A percentile compares a stretch with the other conserved stretches of the same genome.
Conservation (phyloP, 2,797 vertebrate species). For the Hyperoplus lanceolatus region DNA sequence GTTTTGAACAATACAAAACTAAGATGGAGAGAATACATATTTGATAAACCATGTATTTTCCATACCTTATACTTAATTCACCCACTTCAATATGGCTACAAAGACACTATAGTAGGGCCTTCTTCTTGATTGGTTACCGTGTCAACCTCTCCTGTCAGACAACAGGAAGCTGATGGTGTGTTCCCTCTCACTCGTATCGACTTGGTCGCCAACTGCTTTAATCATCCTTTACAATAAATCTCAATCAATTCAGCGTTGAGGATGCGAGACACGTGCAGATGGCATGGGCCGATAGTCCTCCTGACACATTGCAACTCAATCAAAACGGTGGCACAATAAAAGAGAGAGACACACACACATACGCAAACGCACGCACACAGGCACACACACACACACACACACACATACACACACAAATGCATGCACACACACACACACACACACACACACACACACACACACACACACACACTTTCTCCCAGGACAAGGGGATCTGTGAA, state of each 20-base stretch:
- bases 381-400: no score
- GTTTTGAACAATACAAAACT: no score
- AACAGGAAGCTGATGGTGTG: conserved; percentile 71
- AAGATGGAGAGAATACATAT: background rate
- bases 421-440: no score
- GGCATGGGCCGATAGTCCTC: conserved; percentile 76
- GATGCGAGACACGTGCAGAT: conserved; percentile 77
- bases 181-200: conserved; percentile 67
- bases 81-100: conserved; percentile 13
- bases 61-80: background rate
- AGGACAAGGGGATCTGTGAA: conserved; percentile 68
- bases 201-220: conserved; percentile 64
- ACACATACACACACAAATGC: no score
- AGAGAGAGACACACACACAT: background rate
- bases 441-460: background rate
- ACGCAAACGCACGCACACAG: background rate
- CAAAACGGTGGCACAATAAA: conserved; percentile 69
- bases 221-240: conserved; percentile 81
- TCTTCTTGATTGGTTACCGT: conserved; percentile 48
- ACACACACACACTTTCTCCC: conserved; percentile 47
- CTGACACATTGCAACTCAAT: conserved; percentile 80
- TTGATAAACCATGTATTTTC: conserved; percentile 48
- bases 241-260: conserved; percentile 74
- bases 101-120: background rate
- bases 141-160: conserved; percentile 56